Conservation (phyloP, 2,113 vertebrate genomes). For the Elgaria multicarinata region DNA sequence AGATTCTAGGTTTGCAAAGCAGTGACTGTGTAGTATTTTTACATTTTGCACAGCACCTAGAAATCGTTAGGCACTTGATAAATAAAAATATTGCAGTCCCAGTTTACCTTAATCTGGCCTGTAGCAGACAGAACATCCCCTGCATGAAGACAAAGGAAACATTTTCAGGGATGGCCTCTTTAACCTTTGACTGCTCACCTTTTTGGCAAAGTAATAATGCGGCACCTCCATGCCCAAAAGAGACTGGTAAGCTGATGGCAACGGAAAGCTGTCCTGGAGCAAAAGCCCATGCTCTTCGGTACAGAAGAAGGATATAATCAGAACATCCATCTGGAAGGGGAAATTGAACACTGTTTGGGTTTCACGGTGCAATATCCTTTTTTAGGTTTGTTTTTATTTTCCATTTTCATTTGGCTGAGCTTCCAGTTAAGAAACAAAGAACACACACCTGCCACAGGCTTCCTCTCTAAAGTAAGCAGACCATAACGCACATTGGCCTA, state of each 20-base stretch:
- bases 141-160: not conserved
- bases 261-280: constrained; percentile 88
- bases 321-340: constrained; percentile 79
- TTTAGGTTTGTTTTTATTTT: constrained; percentile 49
- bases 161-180: not conserved
- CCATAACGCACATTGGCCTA: accelerated
- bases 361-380: constrained; percentile 35
- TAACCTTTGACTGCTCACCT: constrained; percentile 76
- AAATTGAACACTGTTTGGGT: constrained; percentile 32
- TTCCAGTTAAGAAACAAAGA: not conserved
- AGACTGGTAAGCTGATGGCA: constrained; percentile 79
- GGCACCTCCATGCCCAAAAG: constrained; percentile 92
- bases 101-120: not conserved
- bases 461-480: not conserved
- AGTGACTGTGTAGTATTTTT: too few species aligned
- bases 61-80: not conserved
- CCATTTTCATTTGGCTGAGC: constrained; percentile 28
- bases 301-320: constrained; percentile 90
- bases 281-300: constrained; percentile 93
- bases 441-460: not conserved
- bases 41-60: not conserved
- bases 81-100: not conserved
- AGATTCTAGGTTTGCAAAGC: not conserved
- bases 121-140: not conserved
- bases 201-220: constrained; percentile 92